Evolutionary conservation across 2,113 vertebrate species (phyloP), one percentile per base, ranked within the genome.

Genomic region (Amblyopsis rosae): DNA sequence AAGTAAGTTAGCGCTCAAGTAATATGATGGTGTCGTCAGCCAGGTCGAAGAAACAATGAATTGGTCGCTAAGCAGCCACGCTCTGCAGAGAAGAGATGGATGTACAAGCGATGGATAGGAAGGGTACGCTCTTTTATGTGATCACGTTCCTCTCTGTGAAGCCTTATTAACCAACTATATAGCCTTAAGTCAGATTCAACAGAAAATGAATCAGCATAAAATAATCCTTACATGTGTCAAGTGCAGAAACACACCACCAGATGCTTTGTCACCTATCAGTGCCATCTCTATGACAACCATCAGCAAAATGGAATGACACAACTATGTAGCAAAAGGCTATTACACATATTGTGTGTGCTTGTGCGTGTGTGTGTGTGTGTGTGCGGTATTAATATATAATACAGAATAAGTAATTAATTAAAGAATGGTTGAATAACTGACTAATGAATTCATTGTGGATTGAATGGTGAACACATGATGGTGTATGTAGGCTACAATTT

Each of bases 231-330:
- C 0, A 26, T 65, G 67, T 74, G 49, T 11, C 69, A 70, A 13
- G 56, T 15, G 48, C 72, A 78, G 72, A 70, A 70, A 77, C 65
- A 54, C 45, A 51, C 68, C 67, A 67, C 63, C 17, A 12, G 11
- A 51, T 53, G 64, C 82, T 81, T 83, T 74, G 76, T 75, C 82
- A 86, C 74, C 81, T 80, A 82, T 86, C 88, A 90, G 88, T 92
- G 87, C 84, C 86, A 86, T 92, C 89, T 80, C 91, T 88, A 92
- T 91, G 90, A 82, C 90, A 90, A 92, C 91, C 81, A 80, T 72
- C 67, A 81, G 81, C 70, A 81, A 86, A 81, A 85, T 79, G 55
- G 76, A 69, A 74, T 75, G 77, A 81, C 72, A 77, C 68, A 71
- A 75, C 82, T 73, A 72, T 78, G 81, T 77, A 83, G 82, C 80